These are phyloP conservation scores for Phrynocephalus guinanensis DNA, from an alignment of 2,797 vertebrate genomes.

Conservation along the genomic window DNA sequence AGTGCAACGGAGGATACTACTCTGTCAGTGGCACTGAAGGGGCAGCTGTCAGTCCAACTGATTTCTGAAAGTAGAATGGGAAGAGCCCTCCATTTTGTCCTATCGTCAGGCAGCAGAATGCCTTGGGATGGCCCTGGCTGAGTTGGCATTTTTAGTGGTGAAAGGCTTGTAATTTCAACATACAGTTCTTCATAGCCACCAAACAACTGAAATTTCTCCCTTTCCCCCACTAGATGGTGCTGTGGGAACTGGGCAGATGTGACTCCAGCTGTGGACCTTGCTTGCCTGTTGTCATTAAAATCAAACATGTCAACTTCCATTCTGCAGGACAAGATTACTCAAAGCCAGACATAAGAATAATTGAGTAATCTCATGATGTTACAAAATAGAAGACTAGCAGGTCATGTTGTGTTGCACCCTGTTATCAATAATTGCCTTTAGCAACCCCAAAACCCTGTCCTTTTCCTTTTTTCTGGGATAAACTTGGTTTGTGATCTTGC, in stretches of 20 bases:
- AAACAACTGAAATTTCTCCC: neutral
- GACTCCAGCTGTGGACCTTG: neutral
- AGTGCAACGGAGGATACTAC: neutral
- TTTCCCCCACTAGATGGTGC: conserved; percentile 35
- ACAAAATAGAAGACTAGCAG: conserved; percentile 34
- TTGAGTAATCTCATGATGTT: conserved; percentile 21
- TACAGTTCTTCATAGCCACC: neutral
- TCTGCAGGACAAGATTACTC: conserved; percentile 39
- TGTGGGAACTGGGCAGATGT: conserved; percentile 29
- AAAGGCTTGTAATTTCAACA: neutral
- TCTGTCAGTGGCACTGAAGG: neutral
- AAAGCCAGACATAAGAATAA: conserved; percentile 32
- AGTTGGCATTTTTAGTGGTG: neutral
- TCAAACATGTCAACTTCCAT: conserved; percentile 32
- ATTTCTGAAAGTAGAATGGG: neutral
- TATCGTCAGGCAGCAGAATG: neutral
- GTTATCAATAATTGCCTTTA: neutral
- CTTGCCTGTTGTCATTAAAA: neutral
- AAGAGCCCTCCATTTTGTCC: neutral
- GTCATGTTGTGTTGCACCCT: no score
- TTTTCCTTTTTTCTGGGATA: neutral
- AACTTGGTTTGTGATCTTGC: neutral
- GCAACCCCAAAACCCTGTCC: neutral
- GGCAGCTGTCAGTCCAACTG: neutral
- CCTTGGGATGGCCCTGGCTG: neutral